phyloP scores from a whole-genome alignment of 2,888 invertebrate species.

The Ferrisia virgata region DNA sequence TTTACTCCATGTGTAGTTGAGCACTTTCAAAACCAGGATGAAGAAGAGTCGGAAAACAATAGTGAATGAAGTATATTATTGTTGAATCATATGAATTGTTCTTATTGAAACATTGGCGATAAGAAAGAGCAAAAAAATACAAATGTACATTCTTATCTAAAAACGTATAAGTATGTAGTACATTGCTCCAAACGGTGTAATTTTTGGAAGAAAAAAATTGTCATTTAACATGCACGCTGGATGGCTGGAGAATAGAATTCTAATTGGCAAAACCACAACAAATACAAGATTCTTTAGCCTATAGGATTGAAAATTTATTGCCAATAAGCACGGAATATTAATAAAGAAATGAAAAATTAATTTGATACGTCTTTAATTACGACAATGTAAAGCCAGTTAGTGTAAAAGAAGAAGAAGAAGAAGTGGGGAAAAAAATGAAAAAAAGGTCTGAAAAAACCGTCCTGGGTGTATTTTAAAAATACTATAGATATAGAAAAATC shows the following conservation, averaged over 20 bases:
- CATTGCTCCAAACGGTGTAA: no score
- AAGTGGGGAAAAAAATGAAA: no score
- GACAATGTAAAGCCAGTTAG: neutral
- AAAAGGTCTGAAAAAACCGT: neutral
- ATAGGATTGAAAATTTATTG: neutral
- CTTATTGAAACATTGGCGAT: no score
- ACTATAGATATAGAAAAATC: neutral
- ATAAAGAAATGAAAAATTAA: neutral
- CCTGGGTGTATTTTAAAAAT: neutral
- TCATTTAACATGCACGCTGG: neutral
- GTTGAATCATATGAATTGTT: no score
- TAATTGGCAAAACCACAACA: neutral
- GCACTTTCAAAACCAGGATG: no score
- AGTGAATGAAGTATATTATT: no score
- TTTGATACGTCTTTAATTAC: neutral
- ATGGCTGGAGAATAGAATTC: neutral
- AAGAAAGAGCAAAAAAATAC: no score
- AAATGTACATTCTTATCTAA: no score
- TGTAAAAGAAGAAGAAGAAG: neutral
- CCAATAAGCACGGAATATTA: neutral
- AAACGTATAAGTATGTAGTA: no score
- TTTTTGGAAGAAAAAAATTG: neutral
- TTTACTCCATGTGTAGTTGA: no score
- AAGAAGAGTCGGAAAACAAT: no score
- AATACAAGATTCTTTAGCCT: neutral